Percentiles rank a stretch among this genome's conserved stretches.
phyloP scores from a whole-genome alignment of 2,888 invertebrate genomes.

The Stomorhina lunata region DNA sequence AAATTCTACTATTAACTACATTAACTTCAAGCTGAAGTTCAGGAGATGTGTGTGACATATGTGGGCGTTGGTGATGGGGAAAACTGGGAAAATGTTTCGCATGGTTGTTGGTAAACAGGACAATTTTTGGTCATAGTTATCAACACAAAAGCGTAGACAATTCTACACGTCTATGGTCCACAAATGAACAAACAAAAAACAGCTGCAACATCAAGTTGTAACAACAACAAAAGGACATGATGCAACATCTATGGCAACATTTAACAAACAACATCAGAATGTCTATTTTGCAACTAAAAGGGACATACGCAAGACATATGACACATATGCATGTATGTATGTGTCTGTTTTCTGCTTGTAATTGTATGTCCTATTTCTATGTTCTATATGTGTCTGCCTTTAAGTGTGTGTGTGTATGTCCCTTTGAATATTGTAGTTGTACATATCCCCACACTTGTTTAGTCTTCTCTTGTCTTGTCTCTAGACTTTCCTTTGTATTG shows the following conservation, averaged over 20 bases:
- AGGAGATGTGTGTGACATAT: neutral
- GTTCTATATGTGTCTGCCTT: too few species aligned
- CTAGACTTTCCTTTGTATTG: neutral
- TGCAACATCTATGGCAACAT: neutral
- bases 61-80: slow-evolving; percentile 5
- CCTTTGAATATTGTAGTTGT: too few species aligned
- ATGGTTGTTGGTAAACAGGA: neutral
- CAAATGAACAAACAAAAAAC: neutral
- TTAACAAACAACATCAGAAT: neutral
- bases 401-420: too few species aligned
- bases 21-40: slow-evolving; percentile 21
- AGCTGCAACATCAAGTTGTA: slow-evolving; percentile 11
- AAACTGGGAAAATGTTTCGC: slow-evolving; percentile 14
- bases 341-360: too few species aligned
- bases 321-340: neutral
- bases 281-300: neutral
- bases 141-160: neutral
- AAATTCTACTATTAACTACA: slow-evolving; percentile 30
- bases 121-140: neutral
- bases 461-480: neutral
- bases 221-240: neutral
- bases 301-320: neutral
- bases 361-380: neutral
- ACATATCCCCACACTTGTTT: neutral
- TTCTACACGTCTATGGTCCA: neutral